Conservation (phyloP, 1,140 invertebrate species). For the Drosophila truncata region DNA sequence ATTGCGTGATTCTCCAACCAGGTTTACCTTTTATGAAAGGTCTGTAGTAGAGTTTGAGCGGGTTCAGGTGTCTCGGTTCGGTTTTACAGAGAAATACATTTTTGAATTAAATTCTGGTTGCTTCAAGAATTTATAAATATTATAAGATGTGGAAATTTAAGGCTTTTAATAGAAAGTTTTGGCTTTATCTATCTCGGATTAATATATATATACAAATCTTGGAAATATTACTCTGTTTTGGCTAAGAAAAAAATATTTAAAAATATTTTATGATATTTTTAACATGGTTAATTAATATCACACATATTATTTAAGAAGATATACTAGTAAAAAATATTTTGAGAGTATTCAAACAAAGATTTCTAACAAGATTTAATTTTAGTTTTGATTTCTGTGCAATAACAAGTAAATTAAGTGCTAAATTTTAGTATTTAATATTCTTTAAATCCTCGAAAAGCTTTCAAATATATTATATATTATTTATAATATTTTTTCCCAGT, state of each 20-base stretch:
- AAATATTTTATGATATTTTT: background rate
- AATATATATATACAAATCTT: background rate
- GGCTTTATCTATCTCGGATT: background rate
- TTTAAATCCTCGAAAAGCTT: background rate
- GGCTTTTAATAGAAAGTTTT: background rate
- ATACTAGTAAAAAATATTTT: background rate
- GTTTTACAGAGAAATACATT: slow-evolving; percentile 5
- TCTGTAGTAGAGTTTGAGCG: slow-evolving; percentile 1
- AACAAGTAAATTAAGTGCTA: background rate
- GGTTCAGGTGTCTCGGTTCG: slow-evolving; percentile 51
- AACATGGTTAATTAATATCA: background rate
- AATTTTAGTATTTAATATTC: background rate
- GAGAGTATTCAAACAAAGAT: background rate
- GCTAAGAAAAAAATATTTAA: background rate
- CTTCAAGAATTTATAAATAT: background rate
- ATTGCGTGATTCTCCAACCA: slow-evolving; percentile 69
- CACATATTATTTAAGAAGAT: background rate
- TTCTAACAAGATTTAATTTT: too few relatives aligned
- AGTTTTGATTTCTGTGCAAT: background rate
- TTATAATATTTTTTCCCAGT: slow-evolving; percentile 12
- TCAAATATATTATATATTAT: background rate
- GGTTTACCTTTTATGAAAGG: slow-evolving; percentile 51
- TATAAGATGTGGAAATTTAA: too few relatives aligned
- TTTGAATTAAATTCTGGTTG: background rate
- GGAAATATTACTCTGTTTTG: background rate